These are phyloP conservation scores for Tachysurus fulvidraco DNA, from an alignment of 2,113 vertebrate genomes.

Conservation along the genomic window DNA sequence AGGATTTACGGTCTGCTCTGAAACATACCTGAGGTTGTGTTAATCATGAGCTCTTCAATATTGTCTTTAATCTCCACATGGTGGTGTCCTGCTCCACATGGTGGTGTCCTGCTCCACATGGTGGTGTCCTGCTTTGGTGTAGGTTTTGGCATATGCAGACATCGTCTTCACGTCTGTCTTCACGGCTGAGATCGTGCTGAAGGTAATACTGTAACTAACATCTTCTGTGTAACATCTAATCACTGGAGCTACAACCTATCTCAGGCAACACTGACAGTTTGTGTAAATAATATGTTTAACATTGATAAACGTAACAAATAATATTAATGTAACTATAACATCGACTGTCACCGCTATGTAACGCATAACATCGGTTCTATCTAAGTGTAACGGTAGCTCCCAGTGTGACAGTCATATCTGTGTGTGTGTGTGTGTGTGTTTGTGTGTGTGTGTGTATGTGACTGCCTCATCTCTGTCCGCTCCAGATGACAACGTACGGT, in stretches of 20 bases:
- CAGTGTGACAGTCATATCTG: neutral
- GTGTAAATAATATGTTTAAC: neutral
- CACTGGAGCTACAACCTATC: neutral
- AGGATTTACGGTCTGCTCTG: neutral
- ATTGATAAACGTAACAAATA: neutral
- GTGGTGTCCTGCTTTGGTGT: constrained; percentile 8
- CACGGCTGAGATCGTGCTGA: constrained; percentile 89
- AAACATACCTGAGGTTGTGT: neutral
- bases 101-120: too few relatives aligned
- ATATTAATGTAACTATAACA: neutral
- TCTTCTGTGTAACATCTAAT: neutral
- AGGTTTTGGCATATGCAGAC: constrained; percentile 89
- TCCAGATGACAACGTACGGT: constrained; percentile 90
- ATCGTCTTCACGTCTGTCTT: constrained; percentile 90
- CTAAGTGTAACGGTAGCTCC: too few relatives aligned
- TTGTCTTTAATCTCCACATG: neutral
- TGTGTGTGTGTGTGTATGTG: neutral
- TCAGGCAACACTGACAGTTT: neutral
- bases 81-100: neutral
- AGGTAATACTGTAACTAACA: constrained; percentile 71
- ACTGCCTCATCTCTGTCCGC: neutral
- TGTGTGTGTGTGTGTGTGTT: too few relatives aligned
- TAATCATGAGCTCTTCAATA: neutral
- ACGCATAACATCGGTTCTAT: too few relatives aligned
- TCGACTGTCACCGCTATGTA: neutral